Conservation (phyloP, 1,140 invertebrate genomes). For the Hylaeus anthracinus region DNA sequence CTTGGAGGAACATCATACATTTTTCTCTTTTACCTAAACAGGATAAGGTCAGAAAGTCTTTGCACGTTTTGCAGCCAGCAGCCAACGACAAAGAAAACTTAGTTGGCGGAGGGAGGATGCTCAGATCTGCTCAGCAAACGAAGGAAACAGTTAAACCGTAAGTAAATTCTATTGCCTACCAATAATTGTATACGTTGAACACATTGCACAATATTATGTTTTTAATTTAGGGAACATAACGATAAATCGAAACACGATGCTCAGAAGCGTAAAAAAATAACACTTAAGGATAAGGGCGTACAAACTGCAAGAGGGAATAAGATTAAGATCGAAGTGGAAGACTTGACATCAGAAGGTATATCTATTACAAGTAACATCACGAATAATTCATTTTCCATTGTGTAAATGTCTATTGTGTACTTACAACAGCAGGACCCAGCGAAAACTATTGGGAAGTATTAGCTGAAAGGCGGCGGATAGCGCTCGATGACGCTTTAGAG, state of each 20-base stretch:
- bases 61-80: conserved; percentile 84
- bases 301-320: conserved; percentile 81
- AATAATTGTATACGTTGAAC: not conserved
- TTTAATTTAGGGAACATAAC: conserved; percentile 62
- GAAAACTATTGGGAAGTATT: conserved; percentile 86
- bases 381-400: conserved; percentile 1
- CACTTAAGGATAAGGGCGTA: conserved; percentile 79
- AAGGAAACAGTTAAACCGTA: conserved; percentile 70
- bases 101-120: conserved; percentile 80
- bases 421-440: conserved; percentile 80
- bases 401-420: not conserved
- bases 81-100: conserved; percentile 85
- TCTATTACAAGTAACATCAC: not conserved
- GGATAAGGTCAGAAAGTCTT: conserved; percentile 81
- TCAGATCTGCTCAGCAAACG: conserved; percentile 64
- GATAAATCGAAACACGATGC: conserved; percentile 60
- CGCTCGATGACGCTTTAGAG: conserved; percentile 84
- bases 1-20: conserved; percentile 3
- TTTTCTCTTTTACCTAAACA: conserved; percentile 59
- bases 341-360: conserved; percentile 83
- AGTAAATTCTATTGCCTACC: conserved; percentile 38
- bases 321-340: conserved; percentile 81
- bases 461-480: conserved; percentile 84
- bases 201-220: not conserved
- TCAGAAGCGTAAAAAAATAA: conserved; percentile 70